Evolutionary conservation across 2,888 invertebrate species (phyloP).

Genomic region (Leptopilina drosophilae): DNA sequence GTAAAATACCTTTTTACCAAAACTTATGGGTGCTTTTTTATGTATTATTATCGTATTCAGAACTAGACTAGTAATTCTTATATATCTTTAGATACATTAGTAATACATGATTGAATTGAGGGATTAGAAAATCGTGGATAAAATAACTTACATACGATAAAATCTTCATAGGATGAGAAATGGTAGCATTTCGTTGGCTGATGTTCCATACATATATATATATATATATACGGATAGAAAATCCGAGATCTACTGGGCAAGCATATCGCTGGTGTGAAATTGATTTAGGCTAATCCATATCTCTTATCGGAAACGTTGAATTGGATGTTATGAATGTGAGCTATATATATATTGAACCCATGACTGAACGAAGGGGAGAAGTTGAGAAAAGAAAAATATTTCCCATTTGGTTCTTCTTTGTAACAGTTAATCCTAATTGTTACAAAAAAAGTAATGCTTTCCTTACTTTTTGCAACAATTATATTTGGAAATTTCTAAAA

Average conservation of each 20-base stretch:
- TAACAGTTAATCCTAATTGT: background rate
- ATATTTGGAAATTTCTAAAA: background rate
- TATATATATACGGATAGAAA: background rate
- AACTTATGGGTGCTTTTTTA: too few species aligned
- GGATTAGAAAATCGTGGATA: background rate
- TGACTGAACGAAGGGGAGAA: background rate
- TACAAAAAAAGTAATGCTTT: too few species aligned
- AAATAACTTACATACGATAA: background rate
- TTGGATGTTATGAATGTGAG: conserved; percentile 29
- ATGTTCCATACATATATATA: background rate
- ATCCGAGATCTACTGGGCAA: background rate
- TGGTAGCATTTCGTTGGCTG: background rate
- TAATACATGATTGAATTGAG: background rate
- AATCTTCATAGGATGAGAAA: conserved; percentile 1
- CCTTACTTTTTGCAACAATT: too few species aligned
- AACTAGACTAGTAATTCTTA: too few species aligned
- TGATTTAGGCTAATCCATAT: conserved; percentile 21
- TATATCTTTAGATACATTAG: background rate
- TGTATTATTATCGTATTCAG: too few species aligned
- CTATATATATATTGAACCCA: background rate
- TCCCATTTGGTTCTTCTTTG: background rate
- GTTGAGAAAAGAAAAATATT: background rate
- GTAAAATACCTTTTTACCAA: too few species aligned
- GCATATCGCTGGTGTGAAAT: conserved; percentile 23
- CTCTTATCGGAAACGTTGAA: conserved; percentile 15